Base-by-base conservation (phyloP, 2,113 vertebrate genomes). In the Geothlypis trichas region DNA sequence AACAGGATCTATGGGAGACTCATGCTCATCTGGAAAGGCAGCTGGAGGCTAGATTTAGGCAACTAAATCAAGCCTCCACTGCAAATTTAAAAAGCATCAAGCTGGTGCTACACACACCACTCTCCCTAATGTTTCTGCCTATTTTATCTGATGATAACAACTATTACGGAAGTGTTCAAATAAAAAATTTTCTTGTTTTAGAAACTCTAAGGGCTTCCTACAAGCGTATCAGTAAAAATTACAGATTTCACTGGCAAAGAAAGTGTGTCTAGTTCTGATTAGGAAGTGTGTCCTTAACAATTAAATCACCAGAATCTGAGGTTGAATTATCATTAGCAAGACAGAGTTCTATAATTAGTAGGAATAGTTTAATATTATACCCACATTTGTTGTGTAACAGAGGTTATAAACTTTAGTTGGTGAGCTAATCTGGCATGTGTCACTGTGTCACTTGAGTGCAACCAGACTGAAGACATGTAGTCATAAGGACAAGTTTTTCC, bases 21-120 rank as follows among this genome's bases (percentile, higher is more conserved):
- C 74, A 65, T 9, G 37, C 66, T 82, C 58, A 28, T 87, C 87
- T 95, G 92, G 78, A 87, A 91, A 89, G 49, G 82, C 92, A 95
- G 81, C 94, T 93, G 90, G 74, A 90, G 46, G 69, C 80, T 49
- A 54, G 51, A 71, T 66, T 89, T 80, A 86, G 76, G 74, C 73
- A 94, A 79, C 84, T 75, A 93, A 84, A 95, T 93, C 84, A 89
- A 94, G 77, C 11, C 82, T 81, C 35, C 49, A 41, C 28, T 69
- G 58, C 24, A 92, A 86, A 87, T 47, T 84, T 59, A 37, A 82
- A 84, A 94, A 87, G 52, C 62, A 87, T n/a, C 47, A 85, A 94
- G 49, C 41, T 85, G 44, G 44, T 76, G 28, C 62, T 76, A 31
- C 24, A 18, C 7, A 47, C 27, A 16, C 27, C 15, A 47, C 17